Base-by-base conservation (phyloP, 2,113 vertebrate genomes). In the Ptychochromis oligacanthus region DNA sequence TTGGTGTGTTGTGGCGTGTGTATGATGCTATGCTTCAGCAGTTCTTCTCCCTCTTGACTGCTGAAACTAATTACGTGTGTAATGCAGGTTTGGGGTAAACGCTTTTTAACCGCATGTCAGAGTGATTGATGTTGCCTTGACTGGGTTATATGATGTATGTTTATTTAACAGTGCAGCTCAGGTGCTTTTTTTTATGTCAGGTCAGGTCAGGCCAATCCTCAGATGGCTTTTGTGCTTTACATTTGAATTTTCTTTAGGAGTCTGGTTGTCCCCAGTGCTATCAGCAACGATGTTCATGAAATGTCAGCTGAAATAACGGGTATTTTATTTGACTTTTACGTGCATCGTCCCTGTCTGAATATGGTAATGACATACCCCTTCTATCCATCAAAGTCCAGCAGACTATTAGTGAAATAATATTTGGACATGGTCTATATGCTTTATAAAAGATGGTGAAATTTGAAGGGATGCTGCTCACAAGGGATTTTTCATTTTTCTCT, bases 1-100 rank as follows among this genome's bases (percentile, higher is more conserved):
- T 83, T 67, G 60, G 59, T 87, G 84, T 92, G 86, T 86, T 70
- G 55, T 81, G 65, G 85, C 7, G 80, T 89, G 87, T 89, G 85
- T 80, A 56, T 83, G 84, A 77, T 80, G 88, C 80, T 43, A 52
- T 79, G 89, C 91, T 89, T 91, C 92, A 93, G 89, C 83, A 85
- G 88, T 84, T 91, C 28, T 28, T 80, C 77, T 90, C 90, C 81
- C 90, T 87, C 83, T 80, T 75, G 82, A 94, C 90, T 91, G 91
- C 93, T 92, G 89, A 92, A 95, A 94, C 93, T 95, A 95, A 95
- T 95, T 93, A 91, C 76, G 89, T 95, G 90, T 94, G 91, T 92
- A 90, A 90, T 93, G 91, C 90, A 89, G 93, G 88, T 92, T 87
- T 91, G 89, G 88, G 81, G 91, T 93, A 95, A 95, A 93, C 2